Conservation (phyloP, 2,113 vertebrate genomes). For the Trochalopteron elliotii region DNA sequence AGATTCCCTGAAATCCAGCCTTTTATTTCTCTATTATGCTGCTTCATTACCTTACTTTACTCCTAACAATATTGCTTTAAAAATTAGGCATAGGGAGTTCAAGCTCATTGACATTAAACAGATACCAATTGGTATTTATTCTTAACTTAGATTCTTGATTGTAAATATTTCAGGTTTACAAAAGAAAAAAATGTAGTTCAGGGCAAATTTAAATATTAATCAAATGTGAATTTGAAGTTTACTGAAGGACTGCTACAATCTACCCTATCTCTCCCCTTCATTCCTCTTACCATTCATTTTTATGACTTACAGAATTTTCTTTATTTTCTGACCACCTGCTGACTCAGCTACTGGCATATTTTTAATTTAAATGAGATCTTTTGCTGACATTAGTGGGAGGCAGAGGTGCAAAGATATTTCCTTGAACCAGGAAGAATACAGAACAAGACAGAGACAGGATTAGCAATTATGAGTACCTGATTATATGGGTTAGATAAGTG, state of each 20-base stretch:
- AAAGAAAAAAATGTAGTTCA: not conserved
- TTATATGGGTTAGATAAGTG: not conserved
- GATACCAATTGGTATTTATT: not conserved
- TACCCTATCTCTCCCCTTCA: not conserved
- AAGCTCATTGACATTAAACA: not conserved
- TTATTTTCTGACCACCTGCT: not conserved
- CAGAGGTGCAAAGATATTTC: not conserved
- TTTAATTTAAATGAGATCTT: not conserved
- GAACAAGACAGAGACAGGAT: not conserved
- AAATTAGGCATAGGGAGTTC: not conserved
- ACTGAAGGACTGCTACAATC: not conserved
- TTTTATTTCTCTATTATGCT: not conserved
- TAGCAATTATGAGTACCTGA: not conserved
- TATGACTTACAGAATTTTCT: not conserved
- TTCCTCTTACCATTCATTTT: not conserved
- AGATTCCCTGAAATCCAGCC: not conserved
- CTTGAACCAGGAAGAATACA: not conserved
- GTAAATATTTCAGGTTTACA: not conserved
- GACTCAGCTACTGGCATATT: not conserved
- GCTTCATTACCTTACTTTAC: not conserved
- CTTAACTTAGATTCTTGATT: not conserved
- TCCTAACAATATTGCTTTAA: not conserved
- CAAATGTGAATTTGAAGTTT: not conserved
- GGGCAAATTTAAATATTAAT: not conserved
- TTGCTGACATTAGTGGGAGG: not conserved